Evolutionary conservation across 2,888 invertebrate genomes (phyloP), one percentile per base, ranked within the genome.

Genomic region (Mylabris sibirica): DNA sequence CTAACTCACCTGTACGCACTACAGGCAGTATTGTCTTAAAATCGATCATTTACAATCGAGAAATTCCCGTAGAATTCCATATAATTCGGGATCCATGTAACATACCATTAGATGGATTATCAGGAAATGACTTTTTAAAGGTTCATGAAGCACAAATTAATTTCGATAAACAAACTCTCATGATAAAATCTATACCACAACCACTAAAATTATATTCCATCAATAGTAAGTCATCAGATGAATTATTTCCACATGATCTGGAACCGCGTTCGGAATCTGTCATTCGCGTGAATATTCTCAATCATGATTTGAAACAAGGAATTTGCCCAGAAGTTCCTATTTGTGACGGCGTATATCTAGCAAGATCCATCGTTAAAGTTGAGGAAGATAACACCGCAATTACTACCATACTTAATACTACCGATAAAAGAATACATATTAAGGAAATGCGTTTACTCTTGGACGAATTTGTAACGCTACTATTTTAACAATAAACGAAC

Each of bases 121-220:
- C 77, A 57, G 77, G 75, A 22, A 73, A 74, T 34, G 75, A 78
- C 59, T 73, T 75, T 59, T 26, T 77, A 14, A 63, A 64, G 59
- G 9, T 8, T 12, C 26, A 72, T 35, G 57, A 67, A 26, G 68
- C 74, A 20, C 14, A 64, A 22, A 72, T 78, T 11, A 59, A 71
- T 59, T 72, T 64, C 14, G 17, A 63, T 12, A 69, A 63, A 61
- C 24, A 66, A 20, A 38, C 26, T 17, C 38, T 73, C 59, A 66
- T 41, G 60, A 41, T 72, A 38, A 69, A 68, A 14, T 59, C 20
- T 41, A 26, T 67, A 62, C 62, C 67, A 30, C 60, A 53, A 61
- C 66, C 66, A 62, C 74, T 24, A 24, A 64, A 5, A 24, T 53
- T 35, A 44, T 60, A 34, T 34, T 12, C 12, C 3, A 30, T 5